phyloP scores from a whole-genome alignment of 2,888 invertebrate species.

The Ephialtes manifestator region DNA sequence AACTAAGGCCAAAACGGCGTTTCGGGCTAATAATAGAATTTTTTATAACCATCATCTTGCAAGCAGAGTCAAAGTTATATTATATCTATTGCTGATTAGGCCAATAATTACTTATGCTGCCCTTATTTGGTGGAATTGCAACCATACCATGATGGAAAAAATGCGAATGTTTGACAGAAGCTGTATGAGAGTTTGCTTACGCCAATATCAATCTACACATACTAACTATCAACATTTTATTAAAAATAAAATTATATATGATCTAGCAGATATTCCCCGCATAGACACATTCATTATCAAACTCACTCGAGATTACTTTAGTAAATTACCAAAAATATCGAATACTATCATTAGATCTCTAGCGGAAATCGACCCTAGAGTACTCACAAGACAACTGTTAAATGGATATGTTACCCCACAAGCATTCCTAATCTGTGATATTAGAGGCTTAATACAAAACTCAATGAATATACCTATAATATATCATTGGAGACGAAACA shows the following conservation, averaged over 20 bases:
- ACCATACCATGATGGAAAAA: constrained; percentile 51
- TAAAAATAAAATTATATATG: constrained; percentile 14
- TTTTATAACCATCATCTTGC: constrained; percentile 26
- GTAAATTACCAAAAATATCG: background rate
- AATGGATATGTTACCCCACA: constrained; percentile 37
- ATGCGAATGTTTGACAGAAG: constrained; percentile 54
- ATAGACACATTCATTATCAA: constrained; percentile 29
- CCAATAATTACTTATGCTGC: constrained; percentile 48
- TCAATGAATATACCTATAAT: constrained; percentile 26
- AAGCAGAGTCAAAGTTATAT: constrained; percentile 17
- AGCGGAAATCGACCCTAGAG: background rate
- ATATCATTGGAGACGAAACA: constrained; percentile 47
- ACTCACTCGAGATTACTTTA: background rate
- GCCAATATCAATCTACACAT: background rate
- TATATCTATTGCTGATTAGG: constrained; percentile 43
- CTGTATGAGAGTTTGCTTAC: constrained; percentile 25
- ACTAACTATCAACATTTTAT: constrained; percentile 7
- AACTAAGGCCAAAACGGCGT: constrained; percentile 22
- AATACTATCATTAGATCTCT: constrained; percentile 14
- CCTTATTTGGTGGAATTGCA: constrained; percentile 40
- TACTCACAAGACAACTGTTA: background rate
- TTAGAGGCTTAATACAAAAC: constrained; percentile 29
- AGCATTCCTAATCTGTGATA: constrained; percentile 36
- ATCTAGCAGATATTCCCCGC: constrained; percentile 15
- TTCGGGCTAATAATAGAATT: background rate